These are phyloP conservation scores for Drosophila percnosoma DNA, from an alignment of 2,888 invertebrate genomes.

Conservation along the genomic window DNA sequence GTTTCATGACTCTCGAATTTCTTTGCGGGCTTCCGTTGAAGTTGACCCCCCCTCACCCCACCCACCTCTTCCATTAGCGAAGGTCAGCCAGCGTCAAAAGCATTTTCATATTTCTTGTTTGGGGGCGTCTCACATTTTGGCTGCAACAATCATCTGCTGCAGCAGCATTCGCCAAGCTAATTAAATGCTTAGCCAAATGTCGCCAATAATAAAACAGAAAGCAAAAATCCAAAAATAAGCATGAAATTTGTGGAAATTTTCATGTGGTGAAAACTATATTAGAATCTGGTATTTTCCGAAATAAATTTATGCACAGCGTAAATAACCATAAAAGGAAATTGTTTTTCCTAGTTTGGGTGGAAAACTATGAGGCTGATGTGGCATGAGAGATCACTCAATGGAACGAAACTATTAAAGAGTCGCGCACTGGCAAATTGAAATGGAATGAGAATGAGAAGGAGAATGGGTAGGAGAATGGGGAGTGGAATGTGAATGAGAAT, in stretches of 20 bases:
- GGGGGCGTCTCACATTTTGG: slow-evolving; percentile 24
- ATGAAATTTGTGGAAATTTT: neutral
- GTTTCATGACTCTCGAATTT: slow-evolving; percentile 35
- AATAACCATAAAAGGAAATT: slow-evolving; percentile 70
- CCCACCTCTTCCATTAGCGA: slow-evolving; percentile 28
- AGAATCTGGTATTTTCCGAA: slow-evolving; percentile 39
- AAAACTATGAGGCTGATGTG: slow-evolving; percentile 39
- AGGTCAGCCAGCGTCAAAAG: slow-evolving; percentile 69
- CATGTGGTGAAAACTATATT: slow-evolving; percentile 32
- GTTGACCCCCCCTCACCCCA: slow-evolving; percentile 1
- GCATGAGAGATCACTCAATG: slow-evolving; percentile 62
- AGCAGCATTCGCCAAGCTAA: slow-evolving; percentile 20
- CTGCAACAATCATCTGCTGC: slow-evolving; percentile 37
- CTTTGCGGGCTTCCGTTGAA: slow-evolving; percentile 73
- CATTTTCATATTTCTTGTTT: slow-evolving; percentile 48
- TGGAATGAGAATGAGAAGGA: slow-evolving; percentile 20
- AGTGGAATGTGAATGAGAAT: slow-evolving; percentile 34
- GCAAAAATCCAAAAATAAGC: neutral
- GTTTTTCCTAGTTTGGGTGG: slow-evolving; percentile 42
- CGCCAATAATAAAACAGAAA: slow-evolving; percentile 42
- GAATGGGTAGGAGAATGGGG: slow-evolving; percentile 31
- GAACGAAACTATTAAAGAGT: slow-evolving; percentile 65
- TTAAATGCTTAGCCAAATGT: slow-evolving; percentile 23
- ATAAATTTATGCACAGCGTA: slow-evolving; percentile 32
- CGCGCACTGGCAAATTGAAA: slow-evolving; percentile 47